Base-by-base conservation (phyloP, 2,797 vertebrate species). In the Onychomys leucogaster region DNA sequence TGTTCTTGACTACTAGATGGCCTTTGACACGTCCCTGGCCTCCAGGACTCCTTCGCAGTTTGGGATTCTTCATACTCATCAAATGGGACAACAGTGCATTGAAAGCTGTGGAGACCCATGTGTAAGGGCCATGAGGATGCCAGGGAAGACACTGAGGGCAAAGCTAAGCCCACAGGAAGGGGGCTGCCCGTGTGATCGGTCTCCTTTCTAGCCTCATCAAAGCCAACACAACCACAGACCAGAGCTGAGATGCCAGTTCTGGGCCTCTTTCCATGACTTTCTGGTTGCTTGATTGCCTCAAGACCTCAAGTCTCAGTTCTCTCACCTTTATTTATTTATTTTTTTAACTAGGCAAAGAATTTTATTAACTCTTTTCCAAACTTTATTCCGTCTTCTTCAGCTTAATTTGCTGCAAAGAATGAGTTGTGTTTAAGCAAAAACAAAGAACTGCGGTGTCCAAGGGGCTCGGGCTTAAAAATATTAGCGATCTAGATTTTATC, bases 341-440 rank as follows among this genome's bases (percentile, higher is more conserved):
- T n/a, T n/a, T n/a, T n/a, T n/a, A n/a, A 97, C 97, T 98, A 98
- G 98, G 98, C 97, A 98, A 98, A 98, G 96, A 98, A 92, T 87
- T 98, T 97, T 92, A 63, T 98, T 98, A 98, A 98, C 95, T 97
- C 98, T 98, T 95, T 99, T 99, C 98, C 98, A 99, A 99, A 99
- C 98, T 98, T 99, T 99, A 99, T 99, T 99, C 98, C 98, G 98
- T 98, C 98, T 98, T 97, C 98, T 98, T 98, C 97, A 98, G 97
- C 99, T 99, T 95, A 98, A 95, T 90, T 91, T 98, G 99, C 98
- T 98, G 98, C 98, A 98, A 98, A 99, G 98, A 98, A 97, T 97
- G 95, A 97, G 95, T 86, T 93, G 96, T 98, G 96, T 98, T 98
- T 98, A 99, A 99, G 98, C 98, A 98, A 97, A 98, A 99, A 99